Evolutionary conservation across 2,888 invertebrate genomes (phyloP), one percentile per base, ranked within the genome.

Genomic region (Diaperis boleti): DNA sequence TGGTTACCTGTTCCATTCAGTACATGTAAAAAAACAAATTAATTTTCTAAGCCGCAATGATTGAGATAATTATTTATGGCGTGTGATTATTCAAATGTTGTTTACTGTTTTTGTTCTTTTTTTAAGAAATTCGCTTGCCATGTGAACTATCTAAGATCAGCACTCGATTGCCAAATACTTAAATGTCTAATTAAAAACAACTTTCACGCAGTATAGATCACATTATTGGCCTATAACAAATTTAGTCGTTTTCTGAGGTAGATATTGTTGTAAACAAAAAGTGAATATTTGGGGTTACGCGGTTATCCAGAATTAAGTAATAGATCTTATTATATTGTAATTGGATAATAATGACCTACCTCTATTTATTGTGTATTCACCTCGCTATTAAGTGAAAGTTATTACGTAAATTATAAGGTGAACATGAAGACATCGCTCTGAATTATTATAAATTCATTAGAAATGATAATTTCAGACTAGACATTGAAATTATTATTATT

Each of bases 311-410:
- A 26, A 26, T 26, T 6, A 26, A 26, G 26, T 26, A 26, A 26
- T 26, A 2, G 8, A 26, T 26, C n/a, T 26, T 26, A 26, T 26
- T 26, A 26, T 26, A 26, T 26, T 26, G 26, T 5, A 26, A 26
- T 26, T 26, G n/a, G 6, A 26, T 26, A 26, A n/a, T 8, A 26
- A 26, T 26, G 26, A 26, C 26, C 26, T 26, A 26, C 26, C 26
- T 2, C 26, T 26, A 31, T 13, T 47, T 26, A 47, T 31, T 47
- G 31, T 47, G 14, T 1, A 47, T 6, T 22, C 44, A 33, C 33
- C 5, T 10, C 33, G 33, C 11, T 44, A 29, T 45, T 45, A 47
- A 47, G 47, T 47, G 47, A 47, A 47, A 47, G 47, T 47, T 29
- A 15, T 47, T 47, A 47, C 31, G 47, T 47, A 47, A 47, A 17